Percentiles rank a stretch among this genome's conserved stretches.
These are phyloP conservation scores for Leptopterna dolabrata DNA, from an alignment of 2,888 invertebrate species.

Conservation along the genomic window DNA sequence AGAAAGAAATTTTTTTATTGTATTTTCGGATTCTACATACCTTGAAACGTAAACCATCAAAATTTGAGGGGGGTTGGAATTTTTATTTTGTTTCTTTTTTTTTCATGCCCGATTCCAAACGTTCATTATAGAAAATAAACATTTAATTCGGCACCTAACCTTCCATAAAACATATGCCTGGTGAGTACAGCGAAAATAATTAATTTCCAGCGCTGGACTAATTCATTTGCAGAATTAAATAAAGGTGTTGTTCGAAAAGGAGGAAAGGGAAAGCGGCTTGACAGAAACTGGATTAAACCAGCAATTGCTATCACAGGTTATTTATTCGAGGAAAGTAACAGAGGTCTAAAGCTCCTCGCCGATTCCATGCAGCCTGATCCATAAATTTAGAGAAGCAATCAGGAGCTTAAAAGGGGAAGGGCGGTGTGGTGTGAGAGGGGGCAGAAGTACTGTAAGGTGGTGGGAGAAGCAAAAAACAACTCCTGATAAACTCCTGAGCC, in stretches of 20 bases:
- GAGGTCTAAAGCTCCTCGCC: not conserved
- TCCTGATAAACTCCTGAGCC: slow-evolving; percentile 29
- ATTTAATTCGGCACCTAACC: no score
- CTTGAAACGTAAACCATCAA: no score
- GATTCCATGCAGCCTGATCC: not conserved
- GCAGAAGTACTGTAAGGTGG: no score
- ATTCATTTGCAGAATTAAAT: slow-evolving; percentile 21
- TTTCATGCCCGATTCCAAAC: no score
- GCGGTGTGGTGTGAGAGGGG: no score
- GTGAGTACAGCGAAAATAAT: not conserved
- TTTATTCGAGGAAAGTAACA: not conserved
- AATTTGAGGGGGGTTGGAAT: no score
- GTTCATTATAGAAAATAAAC: no score
- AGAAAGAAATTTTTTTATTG: no score
- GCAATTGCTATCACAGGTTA: slow-evolving; percentile 46
- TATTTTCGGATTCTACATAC: no score
- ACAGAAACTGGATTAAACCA: slow-evolving; percentile 45
- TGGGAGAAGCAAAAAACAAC: slow-evolving; percentile 31
- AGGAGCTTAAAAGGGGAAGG: not conserved
- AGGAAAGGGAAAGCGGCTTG: not conserved
- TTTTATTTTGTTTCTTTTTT: no score
- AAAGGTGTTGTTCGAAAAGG: slow-evolving; percentile 6
- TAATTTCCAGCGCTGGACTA: not conserved
- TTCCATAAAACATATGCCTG: no score
- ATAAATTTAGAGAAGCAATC: slow-evolving; percentile 51